Evolutionary conservation across 2,797 vertebrate genomes (phyloP), one percentile per base, ranked within the genome.

Genomic region (Prionace glauca): DNA sequence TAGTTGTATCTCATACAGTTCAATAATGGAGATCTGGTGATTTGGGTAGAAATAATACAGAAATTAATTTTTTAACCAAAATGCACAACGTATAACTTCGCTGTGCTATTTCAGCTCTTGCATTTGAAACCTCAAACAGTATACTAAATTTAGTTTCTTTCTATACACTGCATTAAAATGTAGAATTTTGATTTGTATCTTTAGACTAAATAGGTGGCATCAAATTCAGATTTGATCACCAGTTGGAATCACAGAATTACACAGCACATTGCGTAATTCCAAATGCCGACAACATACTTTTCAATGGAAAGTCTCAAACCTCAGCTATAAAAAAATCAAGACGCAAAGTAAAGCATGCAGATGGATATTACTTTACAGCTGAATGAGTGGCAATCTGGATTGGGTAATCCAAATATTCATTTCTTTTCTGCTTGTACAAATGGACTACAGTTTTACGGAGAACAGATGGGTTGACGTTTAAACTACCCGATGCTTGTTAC

Each of bases 381-480:
- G 97, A 97, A 97, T 96, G 97, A 96, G 97, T 97, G 97, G 96
- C 97, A 97, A 96, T 96, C 97, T 96, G 97, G 97, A 97, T 97
- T 97, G 96, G 96, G 95, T 96, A 96, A 96, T 97, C 97, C 97
- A 97, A 97, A 97, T 97, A 97, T 96, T 97, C 97, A 97, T 97
- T 97, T 96, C 97, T 97, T 97, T 97, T 97, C 97, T 97, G 96
- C 96, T 96, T 97, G 97, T 96, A 97, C 97, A 97, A 97, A 97
- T 96, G 97, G 97, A 96, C 96, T 96, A 96, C 93, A 87, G 96
- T 95, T 97, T 97, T 98, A 97, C 97, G 97, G 97, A 97, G 97
- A 97, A 97, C 97, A 97, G 97, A 97, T 97, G 97, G 97, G 96
- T 96, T 96, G 95, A 0, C 95, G 96, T 97, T 97, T 96, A 96